These are phyloP conservation scores for Julus scanicus DNA, from an alignment of 2,888 invertebrate species.

Conservation along the genomic window DNA sequence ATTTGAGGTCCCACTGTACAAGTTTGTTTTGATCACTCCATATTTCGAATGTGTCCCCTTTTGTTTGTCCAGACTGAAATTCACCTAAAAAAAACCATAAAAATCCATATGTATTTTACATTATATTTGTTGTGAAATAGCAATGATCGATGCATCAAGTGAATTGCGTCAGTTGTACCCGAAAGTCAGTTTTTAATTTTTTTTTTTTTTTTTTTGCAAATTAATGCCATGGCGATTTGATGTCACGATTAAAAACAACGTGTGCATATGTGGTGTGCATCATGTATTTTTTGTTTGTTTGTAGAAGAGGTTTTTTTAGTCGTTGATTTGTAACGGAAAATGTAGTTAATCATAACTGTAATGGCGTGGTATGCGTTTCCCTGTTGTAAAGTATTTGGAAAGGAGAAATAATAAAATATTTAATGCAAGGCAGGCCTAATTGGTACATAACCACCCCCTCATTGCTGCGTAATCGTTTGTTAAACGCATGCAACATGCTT, in stretches of 20 bases:
- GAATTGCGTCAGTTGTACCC: too few species aligned
- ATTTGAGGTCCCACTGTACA: too few species aligned
- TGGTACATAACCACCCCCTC: conserved; percentile 29
- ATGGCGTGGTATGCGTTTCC: neutral
- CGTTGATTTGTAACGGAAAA: neutral
- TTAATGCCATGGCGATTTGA: neutral
- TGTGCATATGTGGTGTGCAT: neutral
- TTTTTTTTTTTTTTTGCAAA: too few species aligned
- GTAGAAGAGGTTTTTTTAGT: neutral
- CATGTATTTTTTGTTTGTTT: too few species aligned
- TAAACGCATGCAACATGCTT: conserved; percentile 30
- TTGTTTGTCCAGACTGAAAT: too few species aligned
- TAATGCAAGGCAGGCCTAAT: neutral
- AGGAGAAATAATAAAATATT: conserved; percentile 10
- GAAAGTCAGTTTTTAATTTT: too few species aligned
- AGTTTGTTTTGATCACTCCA: too few species aligned
- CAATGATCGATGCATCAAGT: too few species aligned
- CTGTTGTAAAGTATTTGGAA: neutral
- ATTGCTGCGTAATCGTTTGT: neutral
- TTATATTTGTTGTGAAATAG: too few species aligned
- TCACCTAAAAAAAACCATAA: too few species aligned
- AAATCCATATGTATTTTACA: too few species aligned
- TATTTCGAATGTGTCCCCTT: too few species aligned
- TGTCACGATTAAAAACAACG: neutral
- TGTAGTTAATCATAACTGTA: neutral